Conservation (phyloP, 2,113 vertebrate species). For the Atlantisia rogersi region DNA sequence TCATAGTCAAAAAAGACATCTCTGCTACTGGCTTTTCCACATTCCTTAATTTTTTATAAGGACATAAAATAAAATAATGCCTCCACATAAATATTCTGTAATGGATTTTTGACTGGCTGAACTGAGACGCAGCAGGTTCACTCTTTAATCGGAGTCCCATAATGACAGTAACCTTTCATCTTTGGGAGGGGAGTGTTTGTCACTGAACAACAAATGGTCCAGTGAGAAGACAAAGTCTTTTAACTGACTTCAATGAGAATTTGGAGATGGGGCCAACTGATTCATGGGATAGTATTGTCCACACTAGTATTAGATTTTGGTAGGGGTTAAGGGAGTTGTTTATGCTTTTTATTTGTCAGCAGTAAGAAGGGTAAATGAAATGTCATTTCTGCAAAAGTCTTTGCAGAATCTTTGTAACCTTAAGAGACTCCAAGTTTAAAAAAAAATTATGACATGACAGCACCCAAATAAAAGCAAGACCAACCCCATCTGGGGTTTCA, state of each 20-base stretch:
- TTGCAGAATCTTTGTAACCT: neutral
- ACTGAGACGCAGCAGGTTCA: neutral
- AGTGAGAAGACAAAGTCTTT: constrained; percentile 1
- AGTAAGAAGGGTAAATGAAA: neutral
- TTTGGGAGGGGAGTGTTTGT: neutral
- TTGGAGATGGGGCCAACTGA: neutral
- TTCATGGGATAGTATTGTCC: neutral
- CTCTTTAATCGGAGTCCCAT: neutral
- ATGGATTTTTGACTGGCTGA: neutral
- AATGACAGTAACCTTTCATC: neutral
- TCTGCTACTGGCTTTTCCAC: neutral
- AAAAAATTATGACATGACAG: neutral
- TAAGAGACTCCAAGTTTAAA: neutral
- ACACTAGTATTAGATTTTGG: neutral
- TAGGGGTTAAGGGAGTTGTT: neutral
- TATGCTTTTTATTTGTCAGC: neutral
- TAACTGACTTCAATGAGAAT: neutral
- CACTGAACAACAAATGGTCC: neutral
- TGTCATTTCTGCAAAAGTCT: neutral
- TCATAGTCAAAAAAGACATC: neutral
- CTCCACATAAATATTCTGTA: neutral
- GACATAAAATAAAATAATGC: neutral
- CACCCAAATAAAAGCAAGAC: neutral
- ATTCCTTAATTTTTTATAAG: neutral
- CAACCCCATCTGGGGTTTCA: neutral